Evolutionary conservation across 2,113 vertebrate genomes (phyloP).

Genomic region (Nestor notabilis): DNA sequence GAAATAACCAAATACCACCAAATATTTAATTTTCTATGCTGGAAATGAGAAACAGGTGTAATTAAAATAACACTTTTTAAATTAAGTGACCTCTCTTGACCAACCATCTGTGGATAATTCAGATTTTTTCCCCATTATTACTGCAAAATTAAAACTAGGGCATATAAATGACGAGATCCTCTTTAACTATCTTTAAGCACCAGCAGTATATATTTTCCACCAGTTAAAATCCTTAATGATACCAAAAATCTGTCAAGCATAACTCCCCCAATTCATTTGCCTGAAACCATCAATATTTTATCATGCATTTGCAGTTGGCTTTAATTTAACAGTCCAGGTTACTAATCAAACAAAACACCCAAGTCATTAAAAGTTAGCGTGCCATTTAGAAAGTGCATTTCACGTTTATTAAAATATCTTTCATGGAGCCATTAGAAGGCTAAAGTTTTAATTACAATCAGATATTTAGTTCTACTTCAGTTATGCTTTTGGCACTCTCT

Average conservation of each 20-base stretch:
- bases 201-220: conserved; percentile 85
- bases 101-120: conserved; percentile 86
- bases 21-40: conserved; percentile 82
- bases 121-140: conserved; percentile 79
- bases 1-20: conserved; percentile 78
- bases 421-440: conserved; percentile 85
- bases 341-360: conserved; percentile 88
- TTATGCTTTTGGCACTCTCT: conserved; percentile 78
- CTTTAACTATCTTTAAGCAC: conserved; percentile 86
- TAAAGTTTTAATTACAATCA: conserved; percentile 89
- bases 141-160: conserved; percentile 82
- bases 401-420: conserved; percentile 88
- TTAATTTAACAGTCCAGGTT: conserved; percentile 89
- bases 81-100: conserved; percentile 86
- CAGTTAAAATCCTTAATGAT: conserved; percentile 87
- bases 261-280: conserved; percentile 84
- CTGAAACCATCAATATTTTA: conserved; percentile 88
- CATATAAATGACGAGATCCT: conserved; percentile 82
- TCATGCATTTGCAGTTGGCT: conserved; percentile 85
- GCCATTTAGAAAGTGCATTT: conserved; percentile 88
- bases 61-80: conserved; percentile 87
- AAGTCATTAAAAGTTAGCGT: conserved; percentile 88
- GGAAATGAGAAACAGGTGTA: conserved; percentile 84
- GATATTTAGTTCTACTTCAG: conserved; percentile 84
- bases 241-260: conserved; percentile 84